Conservation (phyloP, 2,888 invertebrate species). For the Lepidocyrtinus sp. region DNA sequence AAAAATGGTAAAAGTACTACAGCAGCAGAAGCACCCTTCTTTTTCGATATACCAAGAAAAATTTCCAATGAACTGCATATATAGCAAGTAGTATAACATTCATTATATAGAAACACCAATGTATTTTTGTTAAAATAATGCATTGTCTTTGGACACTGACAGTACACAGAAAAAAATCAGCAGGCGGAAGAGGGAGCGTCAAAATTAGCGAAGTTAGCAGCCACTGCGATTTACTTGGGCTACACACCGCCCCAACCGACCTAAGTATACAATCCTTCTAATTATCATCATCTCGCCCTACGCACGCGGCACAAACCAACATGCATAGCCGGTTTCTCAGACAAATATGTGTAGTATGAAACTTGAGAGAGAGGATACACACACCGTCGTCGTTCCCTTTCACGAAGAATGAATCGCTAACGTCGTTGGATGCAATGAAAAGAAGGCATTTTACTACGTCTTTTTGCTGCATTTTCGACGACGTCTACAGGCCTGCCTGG, state of each 20-base stretch:
- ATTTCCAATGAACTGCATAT: not conserved
- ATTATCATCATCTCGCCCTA: not conserved
- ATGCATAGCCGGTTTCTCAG: not conserved
- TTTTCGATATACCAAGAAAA: not conserved
- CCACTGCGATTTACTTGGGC: not conserved
- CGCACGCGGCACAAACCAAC: not conserved
- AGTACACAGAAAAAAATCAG: not conserved
- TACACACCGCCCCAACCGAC: too few relatives aligned
- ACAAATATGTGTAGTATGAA: not conserved
- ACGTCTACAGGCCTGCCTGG: not conserved
- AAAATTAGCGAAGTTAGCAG: not conserved
- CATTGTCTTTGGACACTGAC: not conserved
- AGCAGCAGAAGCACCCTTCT: not conserved
- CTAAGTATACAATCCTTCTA: too few relatives aligned
- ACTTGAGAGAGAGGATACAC: not conserved
- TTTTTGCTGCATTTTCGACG: not conserved
- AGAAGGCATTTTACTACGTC: not conserved
- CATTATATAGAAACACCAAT: not conserved
- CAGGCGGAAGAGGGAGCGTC: not conserved
- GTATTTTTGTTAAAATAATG: not conserved
- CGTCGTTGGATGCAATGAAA: not conserved
- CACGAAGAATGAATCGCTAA: not conserved
- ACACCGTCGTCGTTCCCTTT: not conserved
- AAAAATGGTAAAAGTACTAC: not conserved
- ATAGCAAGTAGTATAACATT: not conserved